These are phyloP conservation scores for Lepidochitona cinerea DNA, from an alignment of 2,888 invertebrate species.

Conservation along the genomic window DNA sequence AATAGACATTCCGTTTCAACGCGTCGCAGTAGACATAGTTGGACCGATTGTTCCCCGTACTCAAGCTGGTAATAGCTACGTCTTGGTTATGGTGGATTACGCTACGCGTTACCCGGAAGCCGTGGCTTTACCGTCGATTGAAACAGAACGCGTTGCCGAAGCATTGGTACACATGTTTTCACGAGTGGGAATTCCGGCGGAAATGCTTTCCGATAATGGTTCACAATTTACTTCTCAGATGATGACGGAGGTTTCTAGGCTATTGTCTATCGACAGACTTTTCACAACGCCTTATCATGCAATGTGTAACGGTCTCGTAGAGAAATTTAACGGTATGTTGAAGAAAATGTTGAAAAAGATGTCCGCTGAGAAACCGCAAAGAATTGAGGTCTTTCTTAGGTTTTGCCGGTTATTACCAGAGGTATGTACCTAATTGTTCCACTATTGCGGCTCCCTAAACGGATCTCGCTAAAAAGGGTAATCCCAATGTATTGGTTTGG, in stretches of 20 bases:
- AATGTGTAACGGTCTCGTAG: conserved; percentile 27
- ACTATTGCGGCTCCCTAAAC: no score
- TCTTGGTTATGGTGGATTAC: conserved; percentile 29
- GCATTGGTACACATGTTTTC: conserved; percentile 26
- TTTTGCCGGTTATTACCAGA: no score
- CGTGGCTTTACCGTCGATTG: conserved; percentile 20
- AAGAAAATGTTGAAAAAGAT: conserved; percentile 25
- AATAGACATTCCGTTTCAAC: conserved; percentile 29
- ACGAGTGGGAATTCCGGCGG: conserved; percentile 28
- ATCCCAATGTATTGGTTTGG: no score
- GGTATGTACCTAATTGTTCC: no score
- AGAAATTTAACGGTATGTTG: conserved; percentile 29
- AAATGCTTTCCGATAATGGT: conserved; percentile 35
- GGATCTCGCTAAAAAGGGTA: no score
- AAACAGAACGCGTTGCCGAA: conserved; percentile 33
- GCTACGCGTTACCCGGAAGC: conserved; percentile 35
- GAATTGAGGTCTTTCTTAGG: no score
- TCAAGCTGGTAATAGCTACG: conserved; percentile 28
- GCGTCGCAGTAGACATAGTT: conserved; percentile 38
- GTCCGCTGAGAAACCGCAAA: conserved; percentile 16
- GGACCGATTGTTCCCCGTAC: conserved; percentile 35
- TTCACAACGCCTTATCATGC: conserved; percentile 30
- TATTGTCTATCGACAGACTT: conserved; percentile 23
- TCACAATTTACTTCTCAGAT: conserved; percentile 34
- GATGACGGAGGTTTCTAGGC: conserved; percentile 25